Evolutionary conservation across 2,797 vertebrate species (phyloP).

Genomic region (Eleutherodactylus coqui): DNA sequence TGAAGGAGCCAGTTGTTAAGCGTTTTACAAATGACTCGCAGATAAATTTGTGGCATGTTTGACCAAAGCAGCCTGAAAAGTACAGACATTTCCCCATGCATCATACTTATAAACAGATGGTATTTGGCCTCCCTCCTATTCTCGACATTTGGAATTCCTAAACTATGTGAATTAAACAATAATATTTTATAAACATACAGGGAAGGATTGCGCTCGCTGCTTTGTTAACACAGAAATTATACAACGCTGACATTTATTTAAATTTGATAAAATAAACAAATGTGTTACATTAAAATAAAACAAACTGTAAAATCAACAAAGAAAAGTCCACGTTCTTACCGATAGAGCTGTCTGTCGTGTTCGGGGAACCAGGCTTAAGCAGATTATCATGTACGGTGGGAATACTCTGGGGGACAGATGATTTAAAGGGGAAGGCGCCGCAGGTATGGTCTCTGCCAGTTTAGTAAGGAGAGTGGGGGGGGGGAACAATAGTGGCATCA

Average conservation of each 20-base stretch:
- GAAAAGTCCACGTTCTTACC: slow-evolving; percentile 74
- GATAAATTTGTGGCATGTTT: slow-evolving; percentile 80
- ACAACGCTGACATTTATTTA: slow-evolving; percentile 89
- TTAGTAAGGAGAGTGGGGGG: too few species aligned
- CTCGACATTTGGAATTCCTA: slow-evolving; percentile 88
- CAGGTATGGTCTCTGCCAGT: background rate
- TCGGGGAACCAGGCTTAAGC: slow-evolving; percentile 11
- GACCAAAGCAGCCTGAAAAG: slow-evolving; percentile 83
- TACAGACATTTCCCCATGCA: slow-evolving; percentile 83
- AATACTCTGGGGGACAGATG: background rate
- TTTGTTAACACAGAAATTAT: slow-evolving; percentile 89
- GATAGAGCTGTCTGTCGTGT: slow-evolving; percentile 64
- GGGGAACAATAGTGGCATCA: too few species aligned
- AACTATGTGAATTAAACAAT: slow-evolving; percentile 88
- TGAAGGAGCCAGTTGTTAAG: slow-evolving; percentile 41
- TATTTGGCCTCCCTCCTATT: slow-evolving; percentile 87
- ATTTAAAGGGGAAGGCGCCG: slow-evolving; percentile 17
- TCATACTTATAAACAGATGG: slow-evolving; percentile 87
- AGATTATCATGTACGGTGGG: background rate
- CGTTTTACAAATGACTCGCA: slow-evolving; percentile 71
- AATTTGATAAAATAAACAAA: slow-evolving; percentile 87
- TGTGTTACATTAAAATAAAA: slow-evolving; percentile 83
- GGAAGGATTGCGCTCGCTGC: slow-evolving; percentile 85
- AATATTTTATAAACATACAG: slow-evolving; percentile 89
- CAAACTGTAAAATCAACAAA: slow-evolving; percentile 81